Percentiles rank a stretch among this genome's conserved stretches.
Conservation (phyloP, 2,113 vertebrate species). For the Phyllopteryx taeniolatus region DNA sequence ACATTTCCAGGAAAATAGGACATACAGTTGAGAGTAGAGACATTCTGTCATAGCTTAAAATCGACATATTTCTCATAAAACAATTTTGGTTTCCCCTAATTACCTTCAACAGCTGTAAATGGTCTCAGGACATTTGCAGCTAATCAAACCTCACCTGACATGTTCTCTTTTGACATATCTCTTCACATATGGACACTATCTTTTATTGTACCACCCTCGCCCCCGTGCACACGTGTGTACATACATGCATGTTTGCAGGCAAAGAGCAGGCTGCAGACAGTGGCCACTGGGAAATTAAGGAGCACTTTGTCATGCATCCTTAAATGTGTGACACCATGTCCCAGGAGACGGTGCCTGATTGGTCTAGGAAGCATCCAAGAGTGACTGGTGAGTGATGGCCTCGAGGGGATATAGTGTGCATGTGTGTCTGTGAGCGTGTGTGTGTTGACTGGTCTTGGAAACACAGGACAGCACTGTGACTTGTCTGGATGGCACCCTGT, state of each 20-base stretch:
- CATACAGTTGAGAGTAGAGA: slow-evolving; percentile 4
- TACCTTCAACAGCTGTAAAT: slow-evolving; percentile 24
- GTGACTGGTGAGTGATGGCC: slow-evolving; percentile 74
- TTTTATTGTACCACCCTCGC: neutral
- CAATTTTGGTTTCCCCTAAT: neutral
- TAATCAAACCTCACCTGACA: slow-evolving; percentile 33
- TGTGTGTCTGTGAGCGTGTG: slow-evolving; percentile 30
- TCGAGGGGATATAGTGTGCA: slow-evolving; percentile 52
- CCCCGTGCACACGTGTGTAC: slow-evolving; percentile 27
- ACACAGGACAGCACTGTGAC: slow-evolving; percentile 69
- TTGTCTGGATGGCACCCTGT: slow-evolving; percentile 67
- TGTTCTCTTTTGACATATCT: slow-evolving; percentile 48
- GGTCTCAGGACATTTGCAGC: slow-evolving; percentile 5
- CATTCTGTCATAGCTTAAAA: slow-evolving; percentile 4
- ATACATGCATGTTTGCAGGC: slow-evolving; percentile 29
- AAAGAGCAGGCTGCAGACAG: slow-evolving; percentile 63
- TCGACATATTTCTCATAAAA: neutral
- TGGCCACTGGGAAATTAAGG: slow-evolving; percentile 81
- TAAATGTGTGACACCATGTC: slow-evolving; percentile 78
- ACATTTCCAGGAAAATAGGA: slow-evolving; percentile 8
- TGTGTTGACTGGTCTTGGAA: slow-evolving; percentile 59
- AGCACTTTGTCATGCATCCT: slow-evolving; percentile 81
- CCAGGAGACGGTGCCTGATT: slow-evolving; percentile 74
- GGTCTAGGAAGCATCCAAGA: slow-evolving; percentile 73
- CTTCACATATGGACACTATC: slow-evolving; percentile 47